These are phyloP conservation scores for Trissolcus japonicus DNA, from an alignment of 2,888 invertebrate species.

Conservation along the genomic window DNA sequence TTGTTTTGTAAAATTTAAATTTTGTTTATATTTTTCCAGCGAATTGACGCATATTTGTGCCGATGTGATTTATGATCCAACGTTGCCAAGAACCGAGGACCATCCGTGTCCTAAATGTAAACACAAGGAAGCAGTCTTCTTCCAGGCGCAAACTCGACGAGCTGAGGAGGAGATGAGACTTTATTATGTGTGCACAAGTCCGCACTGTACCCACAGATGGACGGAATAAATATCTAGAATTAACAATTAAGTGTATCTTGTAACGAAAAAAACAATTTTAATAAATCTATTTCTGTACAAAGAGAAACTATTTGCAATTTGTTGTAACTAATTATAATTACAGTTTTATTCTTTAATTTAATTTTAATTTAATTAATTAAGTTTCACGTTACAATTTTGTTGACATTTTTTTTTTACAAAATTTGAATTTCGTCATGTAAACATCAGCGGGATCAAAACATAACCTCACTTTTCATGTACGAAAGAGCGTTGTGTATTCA, in stretches of 20 bases:
- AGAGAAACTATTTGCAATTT: too few species aligned
- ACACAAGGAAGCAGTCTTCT: slow-evolving; percentile 97
- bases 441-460: not conserved
- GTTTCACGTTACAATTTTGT: too few species aligned
- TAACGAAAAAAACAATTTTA: too few species aligned
- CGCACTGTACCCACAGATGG: slow-evolving; percentile 95
- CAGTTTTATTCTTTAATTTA: too few species aligned
- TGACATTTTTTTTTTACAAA: too few species aligned
- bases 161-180: slow-evolving; percentile 99
- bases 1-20: not conserved
- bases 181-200: slow-evolving; percentile 96
- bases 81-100: slow-evolving; percentile 97
- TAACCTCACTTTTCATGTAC: not conserved
- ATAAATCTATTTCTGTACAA: too few species aligned
- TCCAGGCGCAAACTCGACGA: slow-evolving; percentile 96
- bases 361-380: too few species aligned
- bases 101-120: slow-evolving; percentile 98
- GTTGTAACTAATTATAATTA: too few species aligned
- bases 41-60: slow-evolving; percentile 98
- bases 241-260: not conserved
- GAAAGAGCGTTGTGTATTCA: not conserved
- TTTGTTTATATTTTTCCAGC: slow-evolving; percentile 76
- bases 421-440: not conserved
- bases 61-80: slow-evolving; percentile 98
- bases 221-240: slow-evolving; percentile 83